Percentiles rank a stretch among this genome's conserved stretches.
These are phyloP conservation scores for Rhabdophis nuchalis DNA, from an alignment of 2,797 vertebrate species.

Conservation along the genomic window DNA sequence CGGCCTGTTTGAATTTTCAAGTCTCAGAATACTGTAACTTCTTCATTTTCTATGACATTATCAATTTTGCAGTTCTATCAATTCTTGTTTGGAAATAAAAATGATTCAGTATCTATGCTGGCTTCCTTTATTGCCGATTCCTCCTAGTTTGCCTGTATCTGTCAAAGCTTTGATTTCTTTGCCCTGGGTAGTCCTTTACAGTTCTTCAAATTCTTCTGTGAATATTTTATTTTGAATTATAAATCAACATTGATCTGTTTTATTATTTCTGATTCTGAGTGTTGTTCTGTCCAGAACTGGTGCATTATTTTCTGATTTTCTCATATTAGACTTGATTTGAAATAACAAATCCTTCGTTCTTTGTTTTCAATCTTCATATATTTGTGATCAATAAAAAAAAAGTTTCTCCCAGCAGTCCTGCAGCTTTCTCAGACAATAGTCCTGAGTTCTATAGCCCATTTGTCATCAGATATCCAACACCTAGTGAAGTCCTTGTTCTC, in stretches of 20 bases:
- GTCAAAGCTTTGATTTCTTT: not conserved
- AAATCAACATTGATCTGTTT: not conserved
- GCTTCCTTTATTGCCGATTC: not conserved
- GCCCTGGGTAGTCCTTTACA: not conserved
- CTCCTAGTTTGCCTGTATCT: not conserved
- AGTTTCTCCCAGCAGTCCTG: not conserved
- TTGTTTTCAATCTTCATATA: not conserved
- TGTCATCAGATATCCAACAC: not conserved
- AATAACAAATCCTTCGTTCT: not conserved
- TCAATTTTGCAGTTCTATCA: not conserved
- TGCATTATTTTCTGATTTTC: not conserved
- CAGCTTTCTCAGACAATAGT: too few relatives aligned
- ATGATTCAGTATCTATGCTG: not conserved
- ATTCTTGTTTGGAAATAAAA: not conserved
- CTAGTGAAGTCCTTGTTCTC: not conserved
- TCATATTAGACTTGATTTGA: not conserved
- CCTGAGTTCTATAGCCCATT: too few relatives aligned
- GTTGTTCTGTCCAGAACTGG: not conserved
- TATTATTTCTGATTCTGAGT: not conserved
- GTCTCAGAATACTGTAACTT: too few relatives aligned
- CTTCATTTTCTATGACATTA: not conserved
- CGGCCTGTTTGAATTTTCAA: not conserved
- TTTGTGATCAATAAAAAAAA: not conserved
- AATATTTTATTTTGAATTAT: not conserved
- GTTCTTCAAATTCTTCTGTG: not conserved